Percentiles rank a stretch among this genome's conserved stretches.
Evolutionary conservation across 2,888 invertebrate genomes (phyloP).

Genomic region (Cerceris ruficornis): DNA sequence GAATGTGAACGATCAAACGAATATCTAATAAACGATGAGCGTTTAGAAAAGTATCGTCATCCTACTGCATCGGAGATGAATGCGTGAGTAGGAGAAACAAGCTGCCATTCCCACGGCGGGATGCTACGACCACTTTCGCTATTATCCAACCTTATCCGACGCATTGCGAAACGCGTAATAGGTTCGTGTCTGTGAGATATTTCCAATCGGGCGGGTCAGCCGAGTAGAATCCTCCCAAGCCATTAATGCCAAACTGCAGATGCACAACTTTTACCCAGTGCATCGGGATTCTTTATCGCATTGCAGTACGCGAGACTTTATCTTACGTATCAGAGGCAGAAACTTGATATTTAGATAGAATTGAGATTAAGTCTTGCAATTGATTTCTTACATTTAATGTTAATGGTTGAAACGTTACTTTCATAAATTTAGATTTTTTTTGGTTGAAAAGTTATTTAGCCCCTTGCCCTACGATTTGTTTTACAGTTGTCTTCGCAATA

Average conservation of each 20-base stretch:
- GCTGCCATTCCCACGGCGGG: constrained; percentile 73
- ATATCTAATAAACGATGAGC: not conserved
- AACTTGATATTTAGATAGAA: no score
- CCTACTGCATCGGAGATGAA: constrained; percentile 38
- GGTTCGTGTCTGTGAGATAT: constrained; percentile 49
- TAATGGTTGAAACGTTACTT: no score
- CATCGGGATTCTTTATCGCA: not conserved
- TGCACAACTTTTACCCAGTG: constrained; percentile 3
- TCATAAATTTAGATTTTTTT: no score
- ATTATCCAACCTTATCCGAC: constrained; percentile 66
- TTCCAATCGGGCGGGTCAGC: constrained; percentile 40
- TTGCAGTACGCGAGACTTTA: no score
- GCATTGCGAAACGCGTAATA: constrained; percentile 64
- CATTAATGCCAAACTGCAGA: constrained; percentile 8
- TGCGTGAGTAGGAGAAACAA: constrained; percentile 66
- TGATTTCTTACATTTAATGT: no score
- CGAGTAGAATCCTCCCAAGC: constrained; percentile 22
- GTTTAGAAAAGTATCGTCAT: constrained; percentile 40
- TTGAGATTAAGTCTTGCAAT: no score
- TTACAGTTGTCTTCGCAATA: no score
- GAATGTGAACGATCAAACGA: no score
- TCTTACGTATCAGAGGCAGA: no score
- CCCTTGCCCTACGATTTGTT: no score
- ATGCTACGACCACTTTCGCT: constrained; percentile 74
- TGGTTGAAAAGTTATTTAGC: no score